phyloP scores from a whole-genome alignment of 2,113 vertebrate species.

The Sylvia atricapilla region DNA sequence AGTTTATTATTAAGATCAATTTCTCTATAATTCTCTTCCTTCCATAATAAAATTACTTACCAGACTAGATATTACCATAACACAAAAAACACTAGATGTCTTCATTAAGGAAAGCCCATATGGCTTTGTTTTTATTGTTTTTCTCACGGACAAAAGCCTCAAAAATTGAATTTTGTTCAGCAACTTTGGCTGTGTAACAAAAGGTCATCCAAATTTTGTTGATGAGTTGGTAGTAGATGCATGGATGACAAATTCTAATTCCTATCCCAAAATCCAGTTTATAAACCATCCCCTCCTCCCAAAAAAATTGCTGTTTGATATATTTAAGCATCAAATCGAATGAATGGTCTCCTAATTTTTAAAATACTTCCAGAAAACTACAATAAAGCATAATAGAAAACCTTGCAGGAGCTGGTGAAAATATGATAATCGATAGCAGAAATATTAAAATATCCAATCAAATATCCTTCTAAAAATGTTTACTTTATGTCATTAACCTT shows the following conservation, averaged over 20 bases:
- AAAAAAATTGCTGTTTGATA: neutral
- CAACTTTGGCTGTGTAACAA: neutral
- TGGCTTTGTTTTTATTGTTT: neutral
- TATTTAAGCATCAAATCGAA: neutral
- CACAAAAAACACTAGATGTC: accelerated
- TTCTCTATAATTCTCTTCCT: neutral
- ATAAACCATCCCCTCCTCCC: neutral
- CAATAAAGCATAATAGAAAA: neutral
- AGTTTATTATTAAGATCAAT: neutral
- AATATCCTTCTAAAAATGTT: neutral
- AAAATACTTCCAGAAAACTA: neutral
- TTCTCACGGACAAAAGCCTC: neutral
- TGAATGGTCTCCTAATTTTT: neutral
- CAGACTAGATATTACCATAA: neutral
- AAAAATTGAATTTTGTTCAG: neutral
- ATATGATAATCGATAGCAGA: neutral
- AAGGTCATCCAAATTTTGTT: neutral
- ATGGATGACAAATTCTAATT: neutral
- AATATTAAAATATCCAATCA: neutral
- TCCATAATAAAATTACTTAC: neutral
- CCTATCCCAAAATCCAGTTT: neutral
- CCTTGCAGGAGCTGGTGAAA: neutral
- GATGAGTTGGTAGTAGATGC: neutral
- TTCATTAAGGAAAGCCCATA: neutral
- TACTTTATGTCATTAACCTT: neutral